phyloP scores from a whole-genome alignment of 2,888 invertebrate genomes.

The Volucella inflata region DNA sequence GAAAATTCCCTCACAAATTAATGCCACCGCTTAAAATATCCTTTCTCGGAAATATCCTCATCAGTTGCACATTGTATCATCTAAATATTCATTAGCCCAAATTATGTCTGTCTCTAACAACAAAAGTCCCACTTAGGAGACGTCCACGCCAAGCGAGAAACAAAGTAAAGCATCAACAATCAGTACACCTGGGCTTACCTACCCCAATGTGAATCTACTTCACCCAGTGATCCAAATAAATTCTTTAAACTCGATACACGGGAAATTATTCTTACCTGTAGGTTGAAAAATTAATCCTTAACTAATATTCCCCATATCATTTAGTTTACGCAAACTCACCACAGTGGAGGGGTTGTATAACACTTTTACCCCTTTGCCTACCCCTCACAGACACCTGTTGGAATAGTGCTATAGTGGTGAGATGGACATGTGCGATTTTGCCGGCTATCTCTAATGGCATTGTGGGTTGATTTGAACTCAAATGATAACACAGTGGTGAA shows the following conservation, averaged over 20 bases:
- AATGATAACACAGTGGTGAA: constrained; percentile 67
- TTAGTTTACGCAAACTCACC: constrained; percentile 51
- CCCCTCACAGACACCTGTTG: constrained; percentile 62
- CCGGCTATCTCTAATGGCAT: not conserved
- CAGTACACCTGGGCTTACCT: constrained; percentile 17
- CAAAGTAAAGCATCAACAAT: not conserved
- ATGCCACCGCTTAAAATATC: constrained; percentile 20
- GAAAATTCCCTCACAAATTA: not conserved
- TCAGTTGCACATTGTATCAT: not conserved
- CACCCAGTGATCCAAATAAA: constrained; percentile 29
- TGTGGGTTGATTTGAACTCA: constrained; percentile 23
- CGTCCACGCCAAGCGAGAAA: not conserved
- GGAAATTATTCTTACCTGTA: constrained; percentile 48
- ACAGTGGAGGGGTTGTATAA: constrained; percentile 50
- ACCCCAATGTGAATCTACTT: constrained; percentile 39
- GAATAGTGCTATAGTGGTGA: not conserved
- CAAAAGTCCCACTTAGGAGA: constrained; percentile 7
- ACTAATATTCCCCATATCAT: not conserved
- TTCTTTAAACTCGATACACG: not conserved
- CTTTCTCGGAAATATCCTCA: constrained; percentile 14
- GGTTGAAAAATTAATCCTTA: constrained; percentile 17
- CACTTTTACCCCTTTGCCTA: constrained; percentile 44
- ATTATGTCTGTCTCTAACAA: not conserved
- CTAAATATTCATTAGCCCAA: constrained; percentile 14
- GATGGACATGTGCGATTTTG: constrained; percentile 36